Evolutionary conservation across 2,797 vertebrate species (phyloP).

Genomic region (Acrossocheilus fasciatus): DNA sequence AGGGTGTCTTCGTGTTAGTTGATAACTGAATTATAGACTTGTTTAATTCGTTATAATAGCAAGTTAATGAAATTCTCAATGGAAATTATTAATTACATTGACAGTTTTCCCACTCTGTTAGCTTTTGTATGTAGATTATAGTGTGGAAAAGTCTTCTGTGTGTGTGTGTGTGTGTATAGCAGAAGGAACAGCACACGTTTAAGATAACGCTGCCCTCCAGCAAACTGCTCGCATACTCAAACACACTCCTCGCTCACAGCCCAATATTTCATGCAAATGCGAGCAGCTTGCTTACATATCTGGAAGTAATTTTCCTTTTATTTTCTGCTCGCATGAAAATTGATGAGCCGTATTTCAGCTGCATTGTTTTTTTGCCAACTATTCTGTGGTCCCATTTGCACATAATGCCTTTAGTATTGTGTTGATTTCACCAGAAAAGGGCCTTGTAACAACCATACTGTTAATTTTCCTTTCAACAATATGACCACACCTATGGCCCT

Average conservation of each 20-base stretch:
- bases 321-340: slow-evolving; percentile 22
- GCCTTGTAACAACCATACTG: background rate
- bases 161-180: slow-evolving; percentile 25
- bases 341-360: background rate
- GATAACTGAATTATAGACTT: background rate
- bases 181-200: slow-evolving; percentile 30
- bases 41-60: background rate
- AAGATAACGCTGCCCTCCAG: slow-evolving; percentile 43
- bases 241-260: slow-evolving; percentile 16
- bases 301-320: slow-evolving; percentile 42
- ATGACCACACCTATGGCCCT: background rate
- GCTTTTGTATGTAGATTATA: background rate
- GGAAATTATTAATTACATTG: background rate
- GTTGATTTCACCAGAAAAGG: slow-evolving; percentile 13
- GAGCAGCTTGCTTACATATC: slow-evolving; percentile 27
- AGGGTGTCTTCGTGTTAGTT: background rate
- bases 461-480: slow-evolving; percentile 29
- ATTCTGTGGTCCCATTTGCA: slow-evolving; percentile 11
- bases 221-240: slow-evolving; percentile 11
- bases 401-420: slow-evolving; percentile 21
- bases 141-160: background rate
- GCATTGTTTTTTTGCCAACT: slow-evolving; percentile 28
- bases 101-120: background rate
- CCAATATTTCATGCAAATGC: slow-evolving; percentile 33
- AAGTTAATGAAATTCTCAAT: background rate